Evolutionary conservation across 2,113 vertebrate species (phyloP).

Genomic region (Eclectus roratus): DNA sequence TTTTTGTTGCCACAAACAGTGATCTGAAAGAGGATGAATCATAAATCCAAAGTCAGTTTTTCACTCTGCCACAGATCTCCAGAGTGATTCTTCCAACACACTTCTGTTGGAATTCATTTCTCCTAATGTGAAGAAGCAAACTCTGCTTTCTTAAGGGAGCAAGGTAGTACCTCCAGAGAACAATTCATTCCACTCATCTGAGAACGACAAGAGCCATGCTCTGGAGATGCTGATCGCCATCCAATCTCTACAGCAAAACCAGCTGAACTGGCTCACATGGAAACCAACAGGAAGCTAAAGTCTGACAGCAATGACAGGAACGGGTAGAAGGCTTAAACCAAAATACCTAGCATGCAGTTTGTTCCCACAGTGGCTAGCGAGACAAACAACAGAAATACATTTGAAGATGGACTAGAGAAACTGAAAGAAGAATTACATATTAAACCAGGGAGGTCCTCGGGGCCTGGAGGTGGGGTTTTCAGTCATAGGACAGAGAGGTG

Average conservation of each 20-base stretch:
- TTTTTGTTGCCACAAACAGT: background rate
- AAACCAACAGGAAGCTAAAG: background rate
- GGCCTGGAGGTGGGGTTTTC: background rate
- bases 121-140: background rate
- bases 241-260: background rate
- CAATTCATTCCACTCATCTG: background rate
- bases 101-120: background rate
- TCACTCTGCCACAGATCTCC: background rate
- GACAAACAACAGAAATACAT: background rate
- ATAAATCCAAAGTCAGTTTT: background rate
- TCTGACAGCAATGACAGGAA: background rate
- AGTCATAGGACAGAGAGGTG: background rate
- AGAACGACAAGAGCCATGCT: background rate
- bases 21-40: background rate
- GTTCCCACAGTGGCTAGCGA: background rate
- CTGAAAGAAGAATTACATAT: background rate
- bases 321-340: background rate
- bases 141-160: background rate
- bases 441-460: background rate
- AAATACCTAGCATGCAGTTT: background rate
- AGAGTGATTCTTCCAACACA: background rate
- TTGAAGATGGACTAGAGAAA: background rate
- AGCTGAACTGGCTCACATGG: background rate
- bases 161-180: background rate
- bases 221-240: background rate